phyloP scores from a whole-genome alignment of 2,113 vertebrate genomes.

The Prietella phreatophila region DNA sequence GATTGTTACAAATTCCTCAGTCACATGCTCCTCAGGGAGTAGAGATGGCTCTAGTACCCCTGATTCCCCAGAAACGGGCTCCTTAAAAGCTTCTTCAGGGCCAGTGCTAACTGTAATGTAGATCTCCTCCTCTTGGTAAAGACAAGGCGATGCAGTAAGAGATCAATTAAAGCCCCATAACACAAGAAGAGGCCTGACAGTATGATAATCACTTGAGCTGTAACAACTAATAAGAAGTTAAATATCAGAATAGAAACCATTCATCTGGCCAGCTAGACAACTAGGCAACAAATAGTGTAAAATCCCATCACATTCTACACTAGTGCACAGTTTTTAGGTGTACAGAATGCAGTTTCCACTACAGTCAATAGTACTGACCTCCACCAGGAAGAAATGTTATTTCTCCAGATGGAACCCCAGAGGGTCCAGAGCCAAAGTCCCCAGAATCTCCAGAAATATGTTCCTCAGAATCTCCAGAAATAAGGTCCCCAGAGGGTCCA shows the following conservation, averaged over 20 bases:
- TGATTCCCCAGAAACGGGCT: slow-evolving; percentile 59
- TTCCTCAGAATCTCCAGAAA: slow-evolving; percentile 59
- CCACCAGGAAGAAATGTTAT: slow-evolving; percentile 64
- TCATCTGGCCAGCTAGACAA: slow-evolving; percentile 36
- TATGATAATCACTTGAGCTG: slow-evolving; percentile 13
- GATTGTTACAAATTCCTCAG: slow-evolving; percentile 47
- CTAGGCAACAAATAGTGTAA: background rate
- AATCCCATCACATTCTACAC: slow-evolving; percentile 7
- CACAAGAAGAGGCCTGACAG: slow-evolving; percentile 44
- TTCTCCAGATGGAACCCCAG: slow-evolving; percentile 38
- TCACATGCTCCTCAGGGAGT: slow-evolving; percentile 50
- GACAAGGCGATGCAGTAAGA: slow-evolving; percentile 65
- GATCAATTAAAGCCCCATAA: slow-evolving; percentile 53
- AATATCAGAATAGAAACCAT: background rate
- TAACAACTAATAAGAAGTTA: slow-evolving; percentile 11
- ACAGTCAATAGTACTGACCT: slow-evolving; percentile 68
- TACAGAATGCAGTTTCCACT: slow-evolving; percentile 1
- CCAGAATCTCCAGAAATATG: slow-evolving; percentile 63
- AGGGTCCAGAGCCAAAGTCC: slow-evolving; percentile 54
- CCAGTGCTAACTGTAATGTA: slow-evolving; percentile 49
- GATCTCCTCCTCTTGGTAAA: slow-evolving; percentile 74
- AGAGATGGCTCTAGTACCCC: slow-evolving; percentile 45
- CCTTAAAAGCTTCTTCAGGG: slow-evolving; percentile 62
- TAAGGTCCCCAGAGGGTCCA: slow-evolving; percentile 59
- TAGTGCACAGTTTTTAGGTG: slow-evolving; percentile 6